Evolutionary conservation across 1,140 invertebrate genomes (phyloP).

Genomic region (Macrocentrus cingulum): DNA sequence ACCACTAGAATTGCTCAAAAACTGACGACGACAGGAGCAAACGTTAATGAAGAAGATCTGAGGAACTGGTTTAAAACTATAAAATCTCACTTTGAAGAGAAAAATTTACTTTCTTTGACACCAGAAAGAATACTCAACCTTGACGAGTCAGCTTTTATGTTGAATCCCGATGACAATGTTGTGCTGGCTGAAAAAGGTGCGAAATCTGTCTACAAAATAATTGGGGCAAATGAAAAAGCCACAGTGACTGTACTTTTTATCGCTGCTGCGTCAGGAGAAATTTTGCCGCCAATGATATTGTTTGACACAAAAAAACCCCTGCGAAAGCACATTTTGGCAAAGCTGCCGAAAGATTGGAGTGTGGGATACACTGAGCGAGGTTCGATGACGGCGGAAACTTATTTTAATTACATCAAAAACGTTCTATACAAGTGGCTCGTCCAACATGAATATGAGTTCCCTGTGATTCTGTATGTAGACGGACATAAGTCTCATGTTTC

Average conservation of each 20-base stretch:
- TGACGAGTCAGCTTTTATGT: constrained; percentile 42
- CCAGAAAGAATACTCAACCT: constrained; percentile 24
- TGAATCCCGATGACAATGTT: constrained; percentile 40
- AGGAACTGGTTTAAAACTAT: constrained; percentile 24
- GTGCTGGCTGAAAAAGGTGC: constrained; percentile 41
- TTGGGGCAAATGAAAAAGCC: constrained; percentile 34
- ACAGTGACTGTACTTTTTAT: constrained; percentile 39
- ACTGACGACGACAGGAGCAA: constrained; percentile 13
- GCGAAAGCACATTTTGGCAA: constrained; percentile 24
- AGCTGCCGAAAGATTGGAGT: constrained; percentile 37
- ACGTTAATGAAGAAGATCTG: constrained; percentile 25
- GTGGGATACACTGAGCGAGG: neutral
- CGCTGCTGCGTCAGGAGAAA: constrained; percentile 35
- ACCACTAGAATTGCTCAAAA: constrained; percentile 23
- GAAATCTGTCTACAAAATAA: constrained; percentile 44
- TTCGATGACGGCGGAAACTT: constrained; percentile 7
- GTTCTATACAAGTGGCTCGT: constrained; percentile 16
- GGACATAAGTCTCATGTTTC: neutral
- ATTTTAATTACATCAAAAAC: neutral
- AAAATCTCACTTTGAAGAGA: constrained; percentile 11
- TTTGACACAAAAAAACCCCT: constrained; percentile 38
- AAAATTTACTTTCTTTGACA: constrained; percentile 19
- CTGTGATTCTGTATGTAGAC: neutral
- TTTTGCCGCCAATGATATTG: constrained; percentile 38
- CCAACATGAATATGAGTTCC: neutral